Base-by-base conservation (phyloP, 2,797 vertebrate species). In the Rhinichthys osculus region DNA sequence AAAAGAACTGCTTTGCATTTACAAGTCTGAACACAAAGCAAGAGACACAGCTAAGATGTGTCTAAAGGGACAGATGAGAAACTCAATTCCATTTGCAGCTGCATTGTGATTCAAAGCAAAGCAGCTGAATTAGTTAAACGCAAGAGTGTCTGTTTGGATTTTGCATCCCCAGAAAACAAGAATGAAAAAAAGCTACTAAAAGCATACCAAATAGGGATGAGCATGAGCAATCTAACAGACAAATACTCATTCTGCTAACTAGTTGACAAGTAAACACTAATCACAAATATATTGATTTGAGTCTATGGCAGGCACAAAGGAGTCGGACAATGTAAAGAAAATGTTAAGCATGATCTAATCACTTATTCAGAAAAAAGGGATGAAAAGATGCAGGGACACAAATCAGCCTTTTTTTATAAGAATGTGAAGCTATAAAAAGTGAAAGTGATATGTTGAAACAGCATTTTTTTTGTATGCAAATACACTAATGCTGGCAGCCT, bases 101-200 rank as follows among this genome's bases (percentile, higher is more conserved):
- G 11, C 35, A 71, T 17, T 57, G 38, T 67, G 44, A 85, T 89
- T 78, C 52, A 47, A 86, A 87, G 84, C 40, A 88, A 81, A 77
- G 82, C 81, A 78, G 50, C 72, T 52, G 71, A 38, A 78, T 84
- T 67, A 82, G 62, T 2, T 14, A 87, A 59, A 81, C 0, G 44
- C 71, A 19, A 54, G 30, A 50, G 23, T 21, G 50, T n/a, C 40
- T 47, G 30, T 30, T 33, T 35, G 57, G 42, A 21, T 52, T 44
- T 64, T 54, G 35, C 62, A 78, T 42, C n/a, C 35, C 78, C 40
- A 74, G 23, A 78, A 83, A 84, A 54, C n/a, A 74, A 78, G 33
- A 66, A 80, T 19, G 42, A 66, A 86, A 72, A 85, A 66, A 82
- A 82, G 30, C 79, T 73, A 59, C 72, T 54, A 72, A 78, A 85